Base-by-base conservation (phyloP, 1,140 invertebrate genomes). In the Hermetia illucens region DNA sequence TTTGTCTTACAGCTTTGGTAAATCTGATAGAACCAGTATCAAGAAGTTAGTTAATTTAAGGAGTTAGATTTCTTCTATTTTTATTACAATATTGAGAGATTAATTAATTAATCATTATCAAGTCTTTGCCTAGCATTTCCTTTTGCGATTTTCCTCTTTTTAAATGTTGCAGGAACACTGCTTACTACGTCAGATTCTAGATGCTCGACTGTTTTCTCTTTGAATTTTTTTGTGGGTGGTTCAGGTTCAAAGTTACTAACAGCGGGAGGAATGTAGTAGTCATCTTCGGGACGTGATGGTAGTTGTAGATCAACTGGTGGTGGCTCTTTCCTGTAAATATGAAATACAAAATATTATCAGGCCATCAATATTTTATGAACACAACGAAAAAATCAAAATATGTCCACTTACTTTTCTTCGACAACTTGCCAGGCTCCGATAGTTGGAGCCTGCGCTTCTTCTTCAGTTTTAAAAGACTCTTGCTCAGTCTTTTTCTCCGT, bases 341-440 rank as follows among this genome's bases (percentile, higher is more conserved):
- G 17, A 27, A 18, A 36, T 41, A n/a, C 8, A 10, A 18, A 16
- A n/a, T 16, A 22, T 19, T 17, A 18, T 29, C 10, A 31, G 17
- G 25, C 3, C 18, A 20, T 29, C 21, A 12, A 13, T 13, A 4
- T 16, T 1, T n/a, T 3, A 4, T 29, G 1, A 2, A 35, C 17
- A 37, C 12, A n/a, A 4, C 13, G 4, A 25, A 27, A 34, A 24
- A 24, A 34, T 27, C n/a, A 12, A 29, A 39, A 39, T 32, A 19
- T 17, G 20, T 15, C 21, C 17, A 52, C 50, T 56, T 63, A 74
- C 73, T 52, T 61, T 36, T 54, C 52, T 47, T 66, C 58, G 15
- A 79, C 67, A 5, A 65, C 64, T 45, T 70, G 63, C 77, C 77
- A 81, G 24, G 63, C 53, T 6, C 77, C 77, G 50, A 78, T 78